Percentiles rank a stretch among this genome's conserved stretches.
Evolutionary conservation across 2,888 invertebrate species (phyloP).

Genomic region (Cheilosia soror): DNA sequence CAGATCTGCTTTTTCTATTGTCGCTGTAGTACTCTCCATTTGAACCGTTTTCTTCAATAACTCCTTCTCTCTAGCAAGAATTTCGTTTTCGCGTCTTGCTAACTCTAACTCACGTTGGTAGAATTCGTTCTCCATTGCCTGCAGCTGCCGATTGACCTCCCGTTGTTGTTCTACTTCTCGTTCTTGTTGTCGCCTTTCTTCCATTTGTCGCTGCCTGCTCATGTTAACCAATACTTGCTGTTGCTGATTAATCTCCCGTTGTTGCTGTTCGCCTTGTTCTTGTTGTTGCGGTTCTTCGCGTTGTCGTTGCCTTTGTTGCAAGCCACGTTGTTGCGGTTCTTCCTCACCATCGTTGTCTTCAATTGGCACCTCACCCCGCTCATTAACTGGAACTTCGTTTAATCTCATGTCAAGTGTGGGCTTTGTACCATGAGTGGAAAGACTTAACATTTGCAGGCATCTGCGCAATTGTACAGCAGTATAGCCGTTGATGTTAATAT

Average conservation of each 20-base stretch:
- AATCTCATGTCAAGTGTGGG: not conserved
- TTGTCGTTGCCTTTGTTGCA: not conserved
- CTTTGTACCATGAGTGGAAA: slow-evolving; percentile 17
- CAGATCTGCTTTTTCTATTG: not conserved
- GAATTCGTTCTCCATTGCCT: not conserved
- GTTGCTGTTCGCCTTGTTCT: not conserved
- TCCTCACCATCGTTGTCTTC: slow-evolving; percentile 1
- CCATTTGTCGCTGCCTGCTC: not conserved
- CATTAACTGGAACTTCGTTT: slow-evolving; percentile 9
- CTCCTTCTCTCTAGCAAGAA: slow-evolving; percentile 1
- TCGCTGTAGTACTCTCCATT: not conserved
- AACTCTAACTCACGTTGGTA: slow-evolving; percentile 6
- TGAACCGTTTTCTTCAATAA: not conserved
- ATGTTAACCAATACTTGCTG: not conserved
- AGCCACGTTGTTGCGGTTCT: not conserved
- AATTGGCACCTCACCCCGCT: not conserved
- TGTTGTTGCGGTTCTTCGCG: not conserved
- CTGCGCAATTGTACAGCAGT: slow-evolving; percentile 5
- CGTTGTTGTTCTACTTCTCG: not conserved
- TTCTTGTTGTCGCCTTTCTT: not conserved
- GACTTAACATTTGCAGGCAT: slow-evolving; percentile 3
- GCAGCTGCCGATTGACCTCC: not conserved
- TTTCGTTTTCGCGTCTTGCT: slow-evolving; percentile 3
- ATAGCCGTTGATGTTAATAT: not conserved
- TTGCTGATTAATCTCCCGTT: not conserved